A percentile compares a stretch with the other conserved stretches of the same genome.
Evolutionary conservation across 2,888 invertebrate genomes (phyloP).

Genomic region (Vannuccia rotundouncinata): DNA sequence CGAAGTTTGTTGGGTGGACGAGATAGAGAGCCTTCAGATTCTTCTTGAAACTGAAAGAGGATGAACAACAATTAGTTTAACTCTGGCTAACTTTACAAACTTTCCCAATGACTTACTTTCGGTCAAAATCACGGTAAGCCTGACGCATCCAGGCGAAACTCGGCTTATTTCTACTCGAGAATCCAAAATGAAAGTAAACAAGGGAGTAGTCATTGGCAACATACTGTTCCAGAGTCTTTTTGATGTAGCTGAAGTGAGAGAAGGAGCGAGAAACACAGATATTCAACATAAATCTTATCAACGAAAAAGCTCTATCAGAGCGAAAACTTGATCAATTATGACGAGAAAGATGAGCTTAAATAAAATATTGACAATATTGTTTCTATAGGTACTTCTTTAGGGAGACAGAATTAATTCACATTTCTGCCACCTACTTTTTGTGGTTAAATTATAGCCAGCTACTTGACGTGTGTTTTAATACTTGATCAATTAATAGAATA

Average conservation of each 20-base stretch:
- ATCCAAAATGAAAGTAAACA: slow-evolving; percentile 92
- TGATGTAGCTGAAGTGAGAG: slow-evolving; percentile 71
- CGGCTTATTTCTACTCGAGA: slow-evolving; percentile 90
- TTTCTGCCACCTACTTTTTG: no score
- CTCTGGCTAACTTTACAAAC: slow-evolving; percentile 1
- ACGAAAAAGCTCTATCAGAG: no score
- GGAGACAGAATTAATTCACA: no score
- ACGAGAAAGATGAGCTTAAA: no score
- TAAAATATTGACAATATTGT: no score
- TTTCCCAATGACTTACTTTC: slow-evolving; percentile 62
- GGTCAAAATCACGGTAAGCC: slow-evolving; percentile 90
- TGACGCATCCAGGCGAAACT: slow-evolving; percentile 89
- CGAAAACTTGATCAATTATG: no score
- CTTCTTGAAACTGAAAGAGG: slow-evolving; percentile 72
- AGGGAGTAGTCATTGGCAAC: slow-evolving; percentile 97
- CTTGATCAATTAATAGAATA: no score
- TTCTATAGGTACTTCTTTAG: no score
- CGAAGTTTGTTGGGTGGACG: slow-evolving; percentile 95
- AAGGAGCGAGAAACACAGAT: no score
- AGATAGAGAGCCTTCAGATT: slow-evolving; percentile 94
- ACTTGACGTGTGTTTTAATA: no score
- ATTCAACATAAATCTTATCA: no score
- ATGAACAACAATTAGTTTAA: slow-evolving; percentile 22
- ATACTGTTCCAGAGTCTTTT: slow-evolving; percentile 86
- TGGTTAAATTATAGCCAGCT: no score